Percentiles rank a stretch among this genome's conserved stretches.
phyloP scores from a whole-genome alignment of 1,140 invertebrate genomes.

The Drosophila baimaii region DNA sequence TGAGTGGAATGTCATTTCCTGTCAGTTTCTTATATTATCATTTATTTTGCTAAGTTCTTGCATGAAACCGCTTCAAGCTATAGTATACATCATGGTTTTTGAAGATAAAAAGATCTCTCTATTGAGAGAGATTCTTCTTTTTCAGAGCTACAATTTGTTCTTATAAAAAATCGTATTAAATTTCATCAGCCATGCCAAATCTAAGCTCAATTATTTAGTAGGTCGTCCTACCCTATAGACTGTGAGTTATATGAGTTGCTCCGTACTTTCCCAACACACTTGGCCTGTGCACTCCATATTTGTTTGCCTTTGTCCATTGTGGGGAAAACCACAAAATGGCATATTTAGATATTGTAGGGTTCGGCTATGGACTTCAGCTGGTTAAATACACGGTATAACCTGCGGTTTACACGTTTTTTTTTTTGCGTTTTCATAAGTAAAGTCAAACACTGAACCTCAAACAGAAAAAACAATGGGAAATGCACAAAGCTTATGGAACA shows the following conservation, averaged over 20 bases:
- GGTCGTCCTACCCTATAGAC: not conserved
- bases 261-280: constrained; percentile 34
- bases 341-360: constrained; percentile 30
- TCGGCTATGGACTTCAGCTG: constrained; percentile 24
- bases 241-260: not conserved
- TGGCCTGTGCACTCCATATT: constrained; percentile 2
- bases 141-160: not conserved
- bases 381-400: constrained; percentile 33
- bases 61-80: not conserved
- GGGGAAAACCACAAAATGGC: constrained; percentile 27
- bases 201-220: not conserved
- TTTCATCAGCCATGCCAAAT: constrained; percentile 1
- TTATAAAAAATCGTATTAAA: not conserved
- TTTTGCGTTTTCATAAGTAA: constrained; percentile 20
- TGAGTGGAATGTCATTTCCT: constrained; percentile 15
- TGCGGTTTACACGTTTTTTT: constrained; percentile 27
- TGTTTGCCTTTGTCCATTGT: constrained; percentile 9
- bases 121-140: not conserved
- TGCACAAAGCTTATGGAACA: constrained; percentile 14
- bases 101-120: not conserved
- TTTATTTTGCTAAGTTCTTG: not conserved
- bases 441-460: constrained; percentile 22
- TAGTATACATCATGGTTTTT: not conserved
- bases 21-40: not conserved
- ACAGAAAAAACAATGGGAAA: constrained; percentile 26